Evolutionary conservation across 2,113 vertebrate species (phyloP), one percentile per base, ranked within the genome.

Genomic region (Thomomys bottae): DNA sequence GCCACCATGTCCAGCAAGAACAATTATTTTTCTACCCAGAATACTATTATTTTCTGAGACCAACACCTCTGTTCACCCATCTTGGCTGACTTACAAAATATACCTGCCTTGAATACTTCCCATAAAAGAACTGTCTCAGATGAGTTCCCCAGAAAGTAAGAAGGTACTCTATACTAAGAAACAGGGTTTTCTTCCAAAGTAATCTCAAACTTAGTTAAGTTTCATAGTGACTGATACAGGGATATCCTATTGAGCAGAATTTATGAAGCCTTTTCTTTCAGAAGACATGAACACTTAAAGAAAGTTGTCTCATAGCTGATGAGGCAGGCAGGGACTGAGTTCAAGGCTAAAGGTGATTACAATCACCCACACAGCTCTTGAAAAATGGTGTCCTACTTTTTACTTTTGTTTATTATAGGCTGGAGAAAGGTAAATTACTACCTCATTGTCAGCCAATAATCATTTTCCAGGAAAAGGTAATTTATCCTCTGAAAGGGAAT

Each of bases 401-500:
- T 89, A 84, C 84, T 95, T 94, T 72, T 95, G 94, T 95, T 96
- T 96, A 95, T 94, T 92, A 90, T 54, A 93, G 45, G 42, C 89
- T 92, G 24, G 84, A 91, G 66, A 54, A 76, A 89, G 82, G 63
- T 93, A 95, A 95, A 95, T 92, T 95, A 78, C 49, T 24, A 78
- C 72, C 80, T 95, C 66, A 20, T 92, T 92, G 93, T 82, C 76
- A 93, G 73, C 76, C 85, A 94, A 93, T 94, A 93, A 93, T 96
- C 88, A 93, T 90, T 95, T 95, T 75, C 88, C 90, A 79, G 77
- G 88, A 89, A 94, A 92, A 96, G 63, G 72, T 92, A 88, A 94
- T 94, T 93, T 89, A 94, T 90, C 72, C 63, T 82, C 88, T 89
- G 88, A 84, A 95, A 94, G 83, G 80, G 5, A 81, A 32, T 75